Evolutionary conservation across 2,888 invertebrate species (phyloP).

Genomic region (Vanessa cardui): DNA sequence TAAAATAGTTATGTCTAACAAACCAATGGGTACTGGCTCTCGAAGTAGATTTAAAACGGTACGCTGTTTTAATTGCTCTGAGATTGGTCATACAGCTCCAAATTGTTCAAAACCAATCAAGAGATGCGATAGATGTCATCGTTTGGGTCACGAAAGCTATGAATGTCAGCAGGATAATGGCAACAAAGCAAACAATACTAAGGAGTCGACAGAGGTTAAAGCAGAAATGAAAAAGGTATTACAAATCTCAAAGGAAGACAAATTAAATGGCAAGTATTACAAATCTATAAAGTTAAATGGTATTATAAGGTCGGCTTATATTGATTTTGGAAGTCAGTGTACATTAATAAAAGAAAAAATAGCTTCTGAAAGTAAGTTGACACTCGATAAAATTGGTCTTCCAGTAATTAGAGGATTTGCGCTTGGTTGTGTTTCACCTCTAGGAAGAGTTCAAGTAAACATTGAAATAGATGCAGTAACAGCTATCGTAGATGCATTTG

Average conservation of each 20-base stretch:
- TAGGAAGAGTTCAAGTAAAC: slow-evolving; percentile 1
- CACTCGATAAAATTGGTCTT: neutral
- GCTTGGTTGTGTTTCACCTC: neutral
- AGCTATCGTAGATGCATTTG: slow-evolving; percentile 3
- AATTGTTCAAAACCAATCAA: neutral
- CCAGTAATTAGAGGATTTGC: slow-evolving; percentile 3
- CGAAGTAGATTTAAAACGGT: neutral
- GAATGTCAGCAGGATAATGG: neutral
- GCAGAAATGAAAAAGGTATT: neutral
- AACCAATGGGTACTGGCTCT: too few species aligned
- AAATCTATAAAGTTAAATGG: slow-evolving; percentile 28
- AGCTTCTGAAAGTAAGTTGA: slow-evolving; percentile 5
- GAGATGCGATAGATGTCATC: neutral
- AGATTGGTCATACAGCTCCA: neutral
- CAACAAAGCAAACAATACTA: neutral
- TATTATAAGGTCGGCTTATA: slow-evolving; percentile 15
- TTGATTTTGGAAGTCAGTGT: slow-evolving; percentile 40
- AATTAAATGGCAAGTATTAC: slow-evolving; percentile 12
- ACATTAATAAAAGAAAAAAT: slow-evolving; percentile 22
- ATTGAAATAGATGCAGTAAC: slow-evolving; percentile 6
- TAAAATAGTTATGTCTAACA: too few species aligned
- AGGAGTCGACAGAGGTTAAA: neutral
- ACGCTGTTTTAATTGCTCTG: slow-evolving; percentile 10
- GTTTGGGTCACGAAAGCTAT: neutral
- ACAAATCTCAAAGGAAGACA: neutral